Evolutionary conservation across 2,797 vertebrate species (phyloP), one percentile per base, ranked within the genome.

Genomic region (Rhinichthys osculus): DNA sequence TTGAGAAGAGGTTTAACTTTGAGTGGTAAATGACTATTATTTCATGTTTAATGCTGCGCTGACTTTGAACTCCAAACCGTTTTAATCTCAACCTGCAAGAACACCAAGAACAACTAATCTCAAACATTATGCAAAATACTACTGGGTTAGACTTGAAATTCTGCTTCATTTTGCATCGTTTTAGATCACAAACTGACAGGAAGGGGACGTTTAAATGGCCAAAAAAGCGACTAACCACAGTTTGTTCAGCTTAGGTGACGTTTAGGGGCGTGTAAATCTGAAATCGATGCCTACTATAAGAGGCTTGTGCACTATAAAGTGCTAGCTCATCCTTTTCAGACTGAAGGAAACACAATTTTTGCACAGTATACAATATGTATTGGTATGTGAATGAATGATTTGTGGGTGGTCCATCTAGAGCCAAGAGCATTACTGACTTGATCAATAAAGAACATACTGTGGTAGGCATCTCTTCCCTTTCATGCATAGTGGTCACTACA

Each of bases 11-110:
- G 21, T 76, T 38, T 81, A 69, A 54, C 79, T 81, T 76, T 52
- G 33, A 83, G 70, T 64, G 54, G 6, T 74, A 62, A 83, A 83
- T 64, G 40, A 83, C 44, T 66, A 67, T 66, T 67, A 83, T 67
- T 83, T 44, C 72, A 67, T 57, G 7, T 73, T 76, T 83, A 74
- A 66, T 52, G 5, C 71, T 21, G 14, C 19, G 23, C 62, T 66
- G 57, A 67, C 72, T 38, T 52, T 35, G 19, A 74, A 83, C 13
- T 76, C 21, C 66, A 83, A 52, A 50, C 42, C 42, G 52, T 66
- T 66, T 27, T 14, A 66, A 50, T 50, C 35, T 33, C 33, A 76
- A 52, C 30, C 71, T 50, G 66, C 30, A 81, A 50, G 59, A 44
- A 27, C 35, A 17, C 21, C 9, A 44, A 23, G n/a, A 59, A 7